Base-by-base conservation (phyloP, 1,140 invertebrate genomes). In the Drosophila asahinai region DNA sequence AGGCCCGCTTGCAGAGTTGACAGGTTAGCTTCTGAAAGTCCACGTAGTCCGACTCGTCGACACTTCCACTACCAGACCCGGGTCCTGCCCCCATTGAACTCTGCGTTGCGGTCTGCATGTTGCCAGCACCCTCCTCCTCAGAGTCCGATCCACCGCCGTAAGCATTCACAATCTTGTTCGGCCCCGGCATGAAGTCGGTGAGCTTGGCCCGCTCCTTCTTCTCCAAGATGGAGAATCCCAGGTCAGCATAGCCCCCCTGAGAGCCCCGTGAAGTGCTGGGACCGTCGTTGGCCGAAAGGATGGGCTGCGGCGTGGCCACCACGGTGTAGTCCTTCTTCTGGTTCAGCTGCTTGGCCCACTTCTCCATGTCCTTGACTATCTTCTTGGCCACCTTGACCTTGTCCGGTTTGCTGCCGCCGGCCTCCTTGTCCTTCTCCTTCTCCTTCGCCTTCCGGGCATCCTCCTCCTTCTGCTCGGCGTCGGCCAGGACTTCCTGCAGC, bases 371-470 rank as follows among this genome's bases (percentile, higher is more conserved):
- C 94, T 99, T 99, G 0, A 98, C 98, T 83, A 99, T 99, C 93
- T 99, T 99, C 91, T 99, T 99, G 1, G 99, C 99, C 15, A 99
- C 98, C 94, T 99, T 99, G 0, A 98, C 97, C 94, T 99, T 98
- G 80, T 98, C 97, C 59, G 55, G 94, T 93, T 73, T 94, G 93
- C 55, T 93, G 91, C 43, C 82, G 1, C 55, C 33, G 3, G 48
- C 40, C 62, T 63, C 91, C 57, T 70, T 94, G 67, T 65, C 91
- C 58, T 74, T 94, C 76, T 78, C 91, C 67, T 77, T 91, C 0
- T 92, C 78, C 52, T 95, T 94, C 74, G 94, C 94, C 71, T 93
- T 93, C 72, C 94, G 93, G 12, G 93, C 92, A 3, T 94, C 90
- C 9, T 80, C 80, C 8, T 81, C 74, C 49, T 87, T 91, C 0